A percentile compares a stretch with the other conserved stretches of the same genome.
These are phyloP conservation scores for Rhinogobio ventralis DNA, from an alignment of 2,797 vertebrate genomes.

Conservation along the genomic window DNA sequence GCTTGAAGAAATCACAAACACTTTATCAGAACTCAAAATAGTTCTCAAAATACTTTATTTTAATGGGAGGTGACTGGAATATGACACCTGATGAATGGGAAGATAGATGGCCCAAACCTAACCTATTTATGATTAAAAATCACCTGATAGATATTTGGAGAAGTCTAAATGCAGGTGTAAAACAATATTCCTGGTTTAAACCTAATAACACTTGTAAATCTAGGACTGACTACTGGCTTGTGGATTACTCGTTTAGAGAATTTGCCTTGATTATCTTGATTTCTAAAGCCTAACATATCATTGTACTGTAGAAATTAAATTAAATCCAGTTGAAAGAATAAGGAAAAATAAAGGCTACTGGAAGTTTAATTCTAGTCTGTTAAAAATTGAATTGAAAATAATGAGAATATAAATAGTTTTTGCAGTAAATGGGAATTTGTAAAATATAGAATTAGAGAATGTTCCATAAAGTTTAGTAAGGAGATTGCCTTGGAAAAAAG, in stretches of 20 bases:
- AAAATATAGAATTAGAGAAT: neutral
- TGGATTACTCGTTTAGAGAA: neutral
- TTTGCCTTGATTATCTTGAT: neutral
- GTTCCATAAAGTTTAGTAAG: too few relatives aligned
- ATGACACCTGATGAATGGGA: constrained; percentile 16
- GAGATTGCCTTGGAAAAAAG: too few relatives aligned
- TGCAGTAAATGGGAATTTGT: neutral
- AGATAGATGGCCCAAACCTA: neutral
- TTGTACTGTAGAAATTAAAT: neutral
- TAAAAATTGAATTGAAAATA: neutral
- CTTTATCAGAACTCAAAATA: neutral
- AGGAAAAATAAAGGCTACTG: neutral
- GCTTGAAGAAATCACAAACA: neutral
- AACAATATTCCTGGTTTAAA: constrained; percentile 6
- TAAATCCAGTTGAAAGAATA: neutral
- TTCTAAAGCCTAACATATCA: constrained; percentile 5
- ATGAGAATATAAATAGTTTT: neutral
- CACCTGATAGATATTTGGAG: neutral
- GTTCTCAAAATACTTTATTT: neutral
- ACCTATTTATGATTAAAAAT: neutral
- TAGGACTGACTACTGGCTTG: neutral
- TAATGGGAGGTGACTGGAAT: neutral
- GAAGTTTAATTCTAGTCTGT: neutral
- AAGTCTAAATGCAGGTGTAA: neutral
- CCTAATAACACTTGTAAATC: constrained; percentile 16